These are phyloP conservation scores for Dicentrarchus labrax DNA, from an alignment of 2,113 vertebrate species.

Conservation along the genomic window DNA sequence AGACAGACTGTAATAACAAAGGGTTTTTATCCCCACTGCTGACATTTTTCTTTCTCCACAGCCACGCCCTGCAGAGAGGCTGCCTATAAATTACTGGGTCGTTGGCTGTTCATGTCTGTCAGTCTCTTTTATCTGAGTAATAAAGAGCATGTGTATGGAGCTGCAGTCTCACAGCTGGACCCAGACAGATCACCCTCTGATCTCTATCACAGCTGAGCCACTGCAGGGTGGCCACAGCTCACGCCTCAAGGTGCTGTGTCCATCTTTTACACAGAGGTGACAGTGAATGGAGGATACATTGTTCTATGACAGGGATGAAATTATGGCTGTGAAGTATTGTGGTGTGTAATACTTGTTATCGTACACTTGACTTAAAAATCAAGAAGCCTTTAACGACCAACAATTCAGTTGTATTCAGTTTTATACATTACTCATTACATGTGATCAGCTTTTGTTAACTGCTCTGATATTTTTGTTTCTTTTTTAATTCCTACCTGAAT, in stretches of 20 bases:
- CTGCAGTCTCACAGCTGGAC: neutral
- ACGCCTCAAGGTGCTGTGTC: neutral
- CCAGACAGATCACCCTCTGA: conserved; percentile 12
- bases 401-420: no score
- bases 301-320: no score
- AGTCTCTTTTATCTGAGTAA: conserved; percentile 75
- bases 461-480: neutral
- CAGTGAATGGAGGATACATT: no score
- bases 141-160: conserved; percentile 66
- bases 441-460: no score
- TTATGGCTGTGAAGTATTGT: no score
- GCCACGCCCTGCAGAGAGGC: conserved; percentile 57
- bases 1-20: neutral
- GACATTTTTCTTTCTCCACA: conserved; percentile 44
- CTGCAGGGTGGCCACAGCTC: neutral
- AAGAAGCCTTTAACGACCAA: no score
- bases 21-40: neutral
- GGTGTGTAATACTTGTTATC: no score
- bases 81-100: conserved; percentile 70
- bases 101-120: conserved; percentile 56
- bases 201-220: conserved; percentile 41
- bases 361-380: no score
- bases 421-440: no score
- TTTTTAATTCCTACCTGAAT: neutral
- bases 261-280: neutral